Evolutionary conservation across 2,888 invertebrate species (phyloP).

Genomic region (Drosophila mimica): DNA sequence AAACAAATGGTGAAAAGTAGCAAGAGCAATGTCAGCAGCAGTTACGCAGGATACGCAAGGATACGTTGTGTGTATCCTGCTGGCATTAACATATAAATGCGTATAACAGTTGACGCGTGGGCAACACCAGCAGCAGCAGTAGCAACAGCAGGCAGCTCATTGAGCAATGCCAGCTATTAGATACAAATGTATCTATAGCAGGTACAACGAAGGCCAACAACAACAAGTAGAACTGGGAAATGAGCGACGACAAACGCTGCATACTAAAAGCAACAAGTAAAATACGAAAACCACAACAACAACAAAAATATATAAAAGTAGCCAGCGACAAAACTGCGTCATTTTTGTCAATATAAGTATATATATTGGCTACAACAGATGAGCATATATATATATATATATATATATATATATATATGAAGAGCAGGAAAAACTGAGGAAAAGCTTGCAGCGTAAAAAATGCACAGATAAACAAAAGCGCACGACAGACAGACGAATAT

Average conservation of each 20-base stretch:
- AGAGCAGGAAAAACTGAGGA: constrained; percentile 30
- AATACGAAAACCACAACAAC: constrained; percentile 28
- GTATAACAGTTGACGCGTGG: constrained; percentile 60
- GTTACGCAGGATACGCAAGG: constrained; percentile 14
- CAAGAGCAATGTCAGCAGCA: not conserved
- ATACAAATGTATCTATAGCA: constrained; percentile 61
- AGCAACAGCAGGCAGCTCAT: constrained; percentile 21
- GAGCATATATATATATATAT: constrained; percentile 10
- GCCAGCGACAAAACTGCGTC: constrained; percentile 63
- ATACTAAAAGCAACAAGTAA: constrained; percentile 70
- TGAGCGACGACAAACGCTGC: constrained; percentile 46
- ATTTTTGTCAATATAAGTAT: constrained; percentile 54
- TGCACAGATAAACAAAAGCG: constrained; percentile 53
- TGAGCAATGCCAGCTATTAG: constrained; percentile 46
- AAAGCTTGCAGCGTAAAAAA: constrained; percentile 60
- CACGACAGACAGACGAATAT: constrained; percentile 29
- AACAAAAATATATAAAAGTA: constrained; percentile 25
- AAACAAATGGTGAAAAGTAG: constrained; percentile 9
- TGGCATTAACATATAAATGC: constrained; percentile 71
- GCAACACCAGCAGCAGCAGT: constrained; percentile 12
- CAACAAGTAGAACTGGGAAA: constrained; percentile 36
- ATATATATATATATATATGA: constrained; percentile 1
- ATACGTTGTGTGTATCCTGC: constrained; percentile 34
- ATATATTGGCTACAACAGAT: constrained; percentile 34
- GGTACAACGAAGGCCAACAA: constrained; percentile 44